Evolutionary conservation across 2,797 vertebrate genomes (phyloP).

Genomic region (Gambusia yucatana): DNA sequence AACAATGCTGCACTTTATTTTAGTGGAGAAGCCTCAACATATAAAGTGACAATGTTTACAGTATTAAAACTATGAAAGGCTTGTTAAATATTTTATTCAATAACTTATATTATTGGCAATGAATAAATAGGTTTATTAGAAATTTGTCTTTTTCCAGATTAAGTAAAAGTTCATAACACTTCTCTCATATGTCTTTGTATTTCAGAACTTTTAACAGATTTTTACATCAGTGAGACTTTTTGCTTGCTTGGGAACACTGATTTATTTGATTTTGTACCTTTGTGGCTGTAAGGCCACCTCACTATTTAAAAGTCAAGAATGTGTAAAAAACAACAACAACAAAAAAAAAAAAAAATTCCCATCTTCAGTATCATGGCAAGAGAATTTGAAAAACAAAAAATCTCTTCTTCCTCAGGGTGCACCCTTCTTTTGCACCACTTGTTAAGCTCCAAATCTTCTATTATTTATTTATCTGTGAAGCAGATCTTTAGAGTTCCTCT

Average conservation of each 20-base stretch:
- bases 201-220: background rate
- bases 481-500: background rate
- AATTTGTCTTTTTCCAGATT: background rate
- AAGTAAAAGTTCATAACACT: background rate
- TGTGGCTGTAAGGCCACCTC: constrained; percentile 30
- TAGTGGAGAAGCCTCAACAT: background rate
- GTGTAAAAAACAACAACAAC: constrained; percentile 16
- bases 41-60: background rate
- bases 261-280: constrained; percentile 22
- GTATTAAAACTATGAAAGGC: background rate
- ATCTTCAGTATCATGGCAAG: constrained; percentile 22
- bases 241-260: background rate
- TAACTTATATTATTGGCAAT: background rate
- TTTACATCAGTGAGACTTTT: background rate
- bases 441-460: background rate
- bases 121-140: background rate
- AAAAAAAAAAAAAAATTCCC: constrained; percentile 8
- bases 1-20: background rate
- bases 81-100: background rate
- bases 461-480: background rate
- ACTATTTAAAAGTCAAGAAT: constrained; percentile 27
- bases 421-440: constrained; percentile 18
- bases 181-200: background rate
- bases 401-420: constrained; percentile 4
- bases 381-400: constrained; percentile 34